These are phyloP conservation scores for Yponomeuta plumbellus DNA, from an alignment of 2,888 invertebrate species.

Conservation along the genomic window DNA sequence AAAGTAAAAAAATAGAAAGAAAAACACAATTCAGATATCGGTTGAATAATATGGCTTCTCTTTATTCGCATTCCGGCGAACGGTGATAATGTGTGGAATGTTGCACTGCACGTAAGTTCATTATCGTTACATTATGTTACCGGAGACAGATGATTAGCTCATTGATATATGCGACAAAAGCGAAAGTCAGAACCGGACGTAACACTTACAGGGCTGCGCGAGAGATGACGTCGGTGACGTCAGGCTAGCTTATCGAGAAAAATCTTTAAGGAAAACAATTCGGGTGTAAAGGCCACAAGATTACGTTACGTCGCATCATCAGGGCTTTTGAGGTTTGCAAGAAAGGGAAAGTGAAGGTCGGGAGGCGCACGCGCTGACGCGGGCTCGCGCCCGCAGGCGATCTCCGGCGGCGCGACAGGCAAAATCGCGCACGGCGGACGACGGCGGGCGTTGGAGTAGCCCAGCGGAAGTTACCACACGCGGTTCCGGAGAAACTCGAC, in stretches of 20 bases:
- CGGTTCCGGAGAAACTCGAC: conserved; percentile 14
- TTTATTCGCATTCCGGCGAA: not conserved
- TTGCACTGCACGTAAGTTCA: conserved; percentile 13
- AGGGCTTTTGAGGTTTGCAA: conserved; percentile 19
- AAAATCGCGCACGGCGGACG: not conserved
- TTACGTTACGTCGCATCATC: not conserved
- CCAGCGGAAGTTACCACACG: conserved; percentile 11
- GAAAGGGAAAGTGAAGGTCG: conserved; percentile 49
- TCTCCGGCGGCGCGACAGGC: not conserved
- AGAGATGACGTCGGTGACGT: conserved; percentile 5
- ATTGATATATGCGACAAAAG: conserved; percentile 16
- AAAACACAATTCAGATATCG: conserved; percentile 6
- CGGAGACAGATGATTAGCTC: conserved; percentile 15
- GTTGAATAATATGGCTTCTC: conserved; percentile 1
- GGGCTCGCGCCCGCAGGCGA: too few relatives aligned
- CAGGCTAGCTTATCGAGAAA: not conserved
- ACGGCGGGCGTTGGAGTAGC: too few relatives aligned
- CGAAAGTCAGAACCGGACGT: conserved; percentile 15
- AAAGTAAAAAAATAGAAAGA: not conserved
- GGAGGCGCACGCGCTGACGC: conserved; percentile 12
- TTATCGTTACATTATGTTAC: conserved; percentile 6
- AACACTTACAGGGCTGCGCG: conserved; percentile 8
- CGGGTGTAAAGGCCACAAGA: not conserved
- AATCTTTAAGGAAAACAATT: not conserved
- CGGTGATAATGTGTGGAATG: conserved; percentile 6